These are phyloP conservation scores for Endotricha flammealis DNA, from an alignment of 2,888 invertebrate species.

Conservation along the genomic window DNA sequence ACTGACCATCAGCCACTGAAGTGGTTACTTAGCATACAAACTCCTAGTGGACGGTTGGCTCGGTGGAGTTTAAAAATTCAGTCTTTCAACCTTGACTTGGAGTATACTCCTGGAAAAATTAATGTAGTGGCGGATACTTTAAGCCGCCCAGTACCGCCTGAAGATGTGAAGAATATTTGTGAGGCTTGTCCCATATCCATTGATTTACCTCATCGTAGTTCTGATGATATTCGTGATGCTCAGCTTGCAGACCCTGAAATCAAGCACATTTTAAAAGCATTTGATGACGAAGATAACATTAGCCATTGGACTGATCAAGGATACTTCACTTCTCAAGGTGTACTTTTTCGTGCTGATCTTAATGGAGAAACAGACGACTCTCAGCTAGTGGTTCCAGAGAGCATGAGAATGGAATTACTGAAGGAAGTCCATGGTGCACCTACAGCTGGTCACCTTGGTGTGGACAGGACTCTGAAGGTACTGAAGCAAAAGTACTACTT, in stretches of 20 bases:
- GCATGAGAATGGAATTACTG: slow-evolving; percentile 4
- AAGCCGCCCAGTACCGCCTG: slow-evolving; percentile 3
- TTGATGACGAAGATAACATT: too few relatives aligned
- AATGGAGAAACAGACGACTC: slow-evolving; percentile 19
- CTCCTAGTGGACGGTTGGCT: too few relatives aligned
- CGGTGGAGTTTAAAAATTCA: slow-evolving; percentile 55
- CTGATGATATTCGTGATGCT: too few relatives aligned
- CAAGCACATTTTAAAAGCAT: too few relatives aligned
- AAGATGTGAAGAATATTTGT: slow-evolving; percentile 6
- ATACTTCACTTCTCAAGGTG: slow-evolving; percentile 16
- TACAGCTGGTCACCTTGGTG: slow-evolving; percentile 19
- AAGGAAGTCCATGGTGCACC: too few relatives aligned
- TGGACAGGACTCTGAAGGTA: too few relatives aligned
- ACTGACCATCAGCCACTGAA: too few relatives aligned
- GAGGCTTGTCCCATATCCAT: slow-evolving; percentile 18
- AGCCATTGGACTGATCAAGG: slow-evolving; percentile 21
- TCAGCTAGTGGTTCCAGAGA: slow-evolving; percentile 18
- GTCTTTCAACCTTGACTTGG: slow-evolving; percentile 36
- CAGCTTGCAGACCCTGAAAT: too few relatives aligned
- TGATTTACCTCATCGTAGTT: slow-evolving; percentile 17
- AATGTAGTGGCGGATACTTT: too few relatives aligned
- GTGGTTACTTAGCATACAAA: too few relatives aligned
- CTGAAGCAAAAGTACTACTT: too few relatives aligned
- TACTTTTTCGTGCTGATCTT: slow-evolving; percentile 14
- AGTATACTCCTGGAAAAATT: too few relatives aligned